phyloP scores from a whole-genome alignment of 2,797 vertebrate species.

The Aeoliscus strigatus region DNA sequence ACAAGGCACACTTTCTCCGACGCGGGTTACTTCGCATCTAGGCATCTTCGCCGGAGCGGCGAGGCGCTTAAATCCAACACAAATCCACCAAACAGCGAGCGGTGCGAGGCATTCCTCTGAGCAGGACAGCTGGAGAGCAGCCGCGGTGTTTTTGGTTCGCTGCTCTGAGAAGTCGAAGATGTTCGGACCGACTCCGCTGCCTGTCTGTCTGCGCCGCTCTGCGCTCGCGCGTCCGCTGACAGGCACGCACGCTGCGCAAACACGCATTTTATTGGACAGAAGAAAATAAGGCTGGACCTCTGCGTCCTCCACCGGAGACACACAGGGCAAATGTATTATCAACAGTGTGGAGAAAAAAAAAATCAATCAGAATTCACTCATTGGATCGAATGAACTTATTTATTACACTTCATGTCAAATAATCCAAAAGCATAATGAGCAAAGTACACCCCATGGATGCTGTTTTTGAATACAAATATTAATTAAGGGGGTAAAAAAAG shows the following conservation, averaged over 20 bases:
- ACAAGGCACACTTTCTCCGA: constrained; percentile 72
- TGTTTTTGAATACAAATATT: too few species aligned
- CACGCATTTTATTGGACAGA: constrained; percentile 48
- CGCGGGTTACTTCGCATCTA: constrained; percentile 41
- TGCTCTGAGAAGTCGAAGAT: constrained; percentile 58
- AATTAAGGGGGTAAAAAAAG: too few species aligned
- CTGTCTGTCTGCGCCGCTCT: constrained; percentile 22
- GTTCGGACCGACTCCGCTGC: constrained; percentile 57
- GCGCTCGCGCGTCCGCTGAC: constrained; percentile 46
- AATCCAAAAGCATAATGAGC: too few species aligned
- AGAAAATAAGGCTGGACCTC: constrained; percentile 34
- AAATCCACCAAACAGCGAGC: constrained; percentile 22
- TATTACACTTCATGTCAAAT: too few species aligned
- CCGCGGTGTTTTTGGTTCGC: constrained; percentile 50
- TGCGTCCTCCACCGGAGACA: too few species aligned
- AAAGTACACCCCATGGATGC: too few species aligned
- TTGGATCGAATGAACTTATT: too few species aligned
- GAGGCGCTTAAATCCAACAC: constrained; percentile 35
- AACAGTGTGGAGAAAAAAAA: too few species aligned
- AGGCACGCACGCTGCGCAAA: constrained; percentile 51
- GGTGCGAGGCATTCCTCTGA: constrained; percentile 44
- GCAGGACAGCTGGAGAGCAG: constrained; percentile 37
- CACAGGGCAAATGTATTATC: background rate
- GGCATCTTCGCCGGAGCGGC: constrained; percentile 59
- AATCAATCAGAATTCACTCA: too few species aligned